These are phyloP conservation scores for Apamea sordens DNA, from an alignment of 2,888 invertebrate species.

Conservation along the genomic window DNA sequence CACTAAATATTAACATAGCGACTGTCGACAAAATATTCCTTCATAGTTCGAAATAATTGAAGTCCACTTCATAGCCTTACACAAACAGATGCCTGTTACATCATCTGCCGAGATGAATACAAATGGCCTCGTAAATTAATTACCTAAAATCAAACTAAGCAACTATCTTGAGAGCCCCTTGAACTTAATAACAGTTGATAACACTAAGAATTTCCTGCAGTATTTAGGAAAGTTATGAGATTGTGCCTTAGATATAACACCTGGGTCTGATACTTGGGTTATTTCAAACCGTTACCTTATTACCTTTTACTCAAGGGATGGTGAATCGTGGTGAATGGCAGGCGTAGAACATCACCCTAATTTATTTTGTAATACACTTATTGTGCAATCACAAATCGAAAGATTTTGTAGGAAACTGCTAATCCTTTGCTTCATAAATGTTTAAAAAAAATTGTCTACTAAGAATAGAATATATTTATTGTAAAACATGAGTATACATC, in stretches of 20 bases:
- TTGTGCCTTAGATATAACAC: not conserved
- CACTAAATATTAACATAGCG: not conserved
- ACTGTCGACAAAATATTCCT: not conserved
- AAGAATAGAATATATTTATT: too few relatives aligned
- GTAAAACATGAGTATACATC: too few relatives aligned
- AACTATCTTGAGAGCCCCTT: conserved; percentile 21
- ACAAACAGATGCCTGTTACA: conserved; percentile 13
- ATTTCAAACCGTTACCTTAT: not conserved
- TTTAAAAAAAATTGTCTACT: too few relatives aligned
- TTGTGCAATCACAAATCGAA: too few relatives aligned
- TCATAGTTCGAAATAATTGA: not conserved
- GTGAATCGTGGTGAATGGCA: too few relatives aligned
- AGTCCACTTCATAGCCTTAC: not conserved
- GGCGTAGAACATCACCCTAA: too few relatives aligned
- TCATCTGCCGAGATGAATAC: conserved; percentile 16
- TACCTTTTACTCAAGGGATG: not conserved
- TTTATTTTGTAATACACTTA: too few relatives aligned
- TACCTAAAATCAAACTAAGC: conserved; percentile 33
- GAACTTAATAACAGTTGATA: conserved; percentile 20
- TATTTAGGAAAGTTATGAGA: conserved; percentile 2
- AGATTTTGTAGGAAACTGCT: too few relatives aligned
- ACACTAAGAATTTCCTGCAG: conserved; percentile 10
- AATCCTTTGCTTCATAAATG: too few relatives aligned
- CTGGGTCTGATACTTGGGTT: not conserved
- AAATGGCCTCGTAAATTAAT: conserved; percentile 36